These are phyloP conservation scores for Diacarnus erythraeanus DNA, from an alignment of 37 sponge, comb jelly and placozoan species.

Conservation along the genomic window DNA sequence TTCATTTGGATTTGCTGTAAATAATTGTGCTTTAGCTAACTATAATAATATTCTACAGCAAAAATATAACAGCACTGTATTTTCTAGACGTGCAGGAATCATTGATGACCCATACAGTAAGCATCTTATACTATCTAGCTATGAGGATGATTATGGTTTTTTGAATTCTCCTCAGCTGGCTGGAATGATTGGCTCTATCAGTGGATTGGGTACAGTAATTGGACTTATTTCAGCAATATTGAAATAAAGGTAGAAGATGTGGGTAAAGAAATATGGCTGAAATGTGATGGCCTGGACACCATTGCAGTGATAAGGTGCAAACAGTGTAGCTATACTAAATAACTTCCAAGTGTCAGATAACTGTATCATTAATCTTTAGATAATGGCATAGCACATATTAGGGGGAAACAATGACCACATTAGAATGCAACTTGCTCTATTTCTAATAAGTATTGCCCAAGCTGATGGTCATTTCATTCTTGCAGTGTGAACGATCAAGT, in stretches of 20 bases:
- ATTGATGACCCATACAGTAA: constrained; percentile 85
- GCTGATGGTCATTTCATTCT: not conserved
- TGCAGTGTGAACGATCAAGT: constrained; percentile 45
- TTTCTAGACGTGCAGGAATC: constrained; percentile 49
- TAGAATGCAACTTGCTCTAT: not conserved
- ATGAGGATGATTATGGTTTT: not conserved
- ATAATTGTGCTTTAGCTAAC: not conserved
- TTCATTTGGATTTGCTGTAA: constrained; percentile 79
- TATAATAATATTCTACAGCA: not conserved
- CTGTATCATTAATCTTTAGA: no score
- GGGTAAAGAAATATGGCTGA: constrained; percentile 36
- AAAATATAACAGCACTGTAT: not conserved
- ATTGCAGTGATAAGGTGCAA: constrained; percentile 64
- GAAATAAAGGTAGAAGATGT: constrained; percentile 7
- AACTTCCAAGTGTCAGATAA: no score
- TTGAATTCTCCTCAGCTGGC: constrained; percentile 30
- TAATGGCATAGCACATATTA: not conserved
- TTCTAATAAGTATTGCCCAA: not conserved
- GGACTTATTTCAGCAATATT: constrained; percentile 24
- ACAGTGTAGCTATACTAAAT: not conserved
- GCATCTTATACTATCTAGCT: constrained; percentile 33
- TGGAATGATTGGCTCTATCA: constrained; percentile 64
- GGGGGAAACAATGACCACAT: not conserved
- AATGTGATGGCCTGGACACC: constrained; percentile 85
- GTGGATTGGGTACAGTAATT: constrained; percentile 77